Conservation (phyloP, 1,140 invertebrate genomes). For the Drosophila ficusphila region DNA sequence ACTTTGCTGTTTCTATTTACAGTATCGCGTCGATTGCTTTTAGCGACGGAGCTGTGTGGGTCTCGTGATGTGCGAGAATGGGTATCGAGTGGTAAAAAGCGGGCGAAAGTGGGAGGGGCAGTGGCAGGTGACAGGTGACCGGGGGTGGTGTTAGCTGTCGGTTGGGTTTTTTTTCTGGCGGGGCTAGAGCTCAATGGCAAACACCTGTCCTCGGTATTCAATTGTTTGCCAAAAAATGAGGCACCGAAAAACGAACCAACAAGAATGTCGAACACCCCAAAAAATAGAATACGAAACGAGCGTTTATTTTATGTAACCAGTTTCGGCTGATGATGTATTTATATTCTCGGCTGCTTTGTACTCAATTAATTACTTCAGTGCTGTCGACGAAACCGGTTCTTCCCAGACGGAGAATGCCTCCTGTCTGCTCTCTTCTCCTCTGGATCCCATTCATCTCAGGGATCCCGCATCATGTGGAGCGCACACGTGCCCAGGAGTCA, state of each 20-base stretch:
- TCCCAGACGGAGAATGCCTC: conserved; percentile 5
- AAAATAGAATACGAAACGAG: conserved; percentile 26
- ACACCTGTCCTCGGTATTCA: conserved; percentile 56
- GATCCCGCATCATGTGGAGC: conserved; percentile 16
- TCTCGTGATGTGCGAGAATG: conserved; percentile 43
- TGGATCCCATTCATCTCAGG: conserved; percentile 13
- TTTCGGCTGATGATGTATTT: conserved; percentile 31
- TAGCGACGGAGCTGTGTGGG: conserved; percentile 21
- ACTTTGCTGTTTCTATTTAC: conserved; percentile 34
- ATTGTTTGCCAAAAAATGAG: conserved; percentile 24
- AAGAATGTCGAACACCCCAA: conserved; percentile 3
- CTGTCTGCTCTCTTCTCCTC: background rate
- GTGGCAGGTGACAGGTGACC: background rate
- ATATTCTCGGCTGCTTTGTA: conserved; percentile 17
- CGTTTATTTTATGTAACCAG: conserved; percentile 69
- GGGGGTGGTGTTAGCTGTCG: conserved; percentile 8
- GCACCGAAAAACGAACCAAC: background rate
- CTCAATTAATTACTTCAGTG: conserved; percentile 38
- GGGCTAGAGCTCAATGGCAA: conserved; percentile 51
- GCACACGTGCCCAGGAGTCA: conserved; percentile 29
- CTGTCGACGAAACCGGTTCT: conserved; percentile 30
- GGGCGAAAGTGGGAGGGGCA: background rate
- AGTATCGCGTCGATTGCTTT: conserved; percentile 41
- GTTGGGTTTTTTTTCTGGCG: background rate
- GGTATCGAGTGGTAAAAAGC: conserved; percentile 2